phyloP scores from a whole-genome alignment of 1,140 invertebrate species.

The Eriosoma lanigerum region DNA sequence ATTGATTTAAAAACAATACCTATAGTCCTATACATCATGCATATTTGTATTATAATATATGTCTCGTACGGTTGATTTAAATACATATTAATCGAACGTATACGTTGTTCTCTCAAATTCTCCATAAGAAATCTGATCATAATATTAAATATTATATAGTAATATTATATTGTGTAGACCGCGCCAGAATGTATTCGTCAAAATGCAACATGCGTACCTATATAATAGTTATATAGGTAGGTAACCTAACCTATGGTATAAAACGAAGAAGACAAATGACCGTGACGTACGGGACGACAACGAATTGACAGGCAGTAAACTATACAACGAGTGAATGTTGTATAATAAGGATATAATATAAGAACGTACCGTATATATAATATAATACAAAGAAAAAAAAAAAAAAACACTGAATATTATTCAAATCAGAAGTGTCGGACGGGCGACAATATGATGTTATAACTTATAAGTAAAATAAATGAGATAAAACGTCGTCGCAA shows the following conservation, averaged over 20 bases:
- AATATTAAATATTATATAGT: too few relatives aligned
- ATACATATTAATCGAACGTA: too few relatives aligned
- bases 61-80: too few relatives aligned
- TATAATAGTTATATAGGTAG: neutral
- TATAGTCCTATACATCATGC: too few relatives aligned
- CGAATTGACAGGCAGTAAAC: conserved; percentile 14
- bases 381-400: too few relatives aligned
- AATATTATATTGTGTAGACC: too few relatives aligned
- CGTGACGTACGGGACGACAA: neutral
- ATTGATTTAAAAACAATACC: too few relatives aligned
- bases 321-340: neutral
- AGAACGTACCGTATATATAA: too few relatives aligned
- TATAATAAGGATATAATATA: neutral
- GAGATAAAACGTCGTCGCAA: conserved; percentile 1
- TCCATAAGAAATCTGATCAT: too few relatives aligned
- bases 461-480: too few relatives aligned
- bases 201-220: neutral
- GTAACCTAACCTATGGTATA: neutral
- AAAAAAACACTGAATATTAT: neutral
- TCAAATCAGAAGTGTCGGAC: neutral
- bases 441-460: neutral
- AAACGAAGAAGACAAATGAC: conserved; percentile 10
- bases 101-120: too few relatives aligned
- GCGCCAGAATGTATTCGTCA: neutral
- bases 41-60: too few relatives aligned